Base-by-base conservation (phyloP, 2,797 vertebrate species). In the Lepidocolaptes lacrymiger region DNA sequence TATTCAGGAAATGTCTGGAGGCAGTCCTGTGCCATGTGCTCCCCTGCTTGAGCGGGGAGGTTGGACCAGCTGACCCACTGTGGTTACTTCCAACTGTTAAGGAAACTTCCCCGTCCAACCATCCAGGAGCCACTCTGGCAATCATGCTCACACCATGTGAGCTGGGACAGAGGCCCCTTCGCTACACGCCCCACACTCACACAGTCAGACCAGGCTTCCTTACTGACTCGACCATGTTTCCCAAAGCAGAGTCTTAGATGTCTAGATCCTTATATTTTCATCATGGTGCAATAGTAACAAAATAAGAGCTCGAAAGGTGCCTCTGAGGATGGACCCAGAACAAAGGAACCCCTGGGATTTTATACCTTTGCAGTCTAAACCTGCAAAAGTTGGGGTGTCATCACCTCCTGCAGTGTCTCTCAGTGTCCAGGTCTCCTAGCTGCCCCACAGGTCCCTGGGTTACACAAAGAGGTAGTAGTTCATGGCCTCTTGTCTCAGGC, bases 311-410 rank as follows among this genome's bases (percentile, higher is more conserved):
- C 46, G 26, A 74, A 12, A 9, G 4, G 5, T 67, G 28, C 39
- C 39, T 67, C 24, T 52, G 54, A 27, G 21, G 17, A 67, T 22
- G 21, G 26, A 52, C 17, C 24, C 17, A 67, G 24, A 81, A 66
- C 17, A 27, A 51, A 51, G 26, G 26, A 16, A 51, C 49, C 23
- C 6, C 32, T 66, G 43, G 44, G 32, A 32, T 66, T 66, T 64
- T 58, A 28, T 37, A 73, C 6, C 13, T 12, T 66, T 39, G 20
- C 5, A 20, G 13, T 58, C 9, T 37, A 58, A 51, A 88, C 3
- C 4, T 27, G n/a, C 13, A 3, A 5, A 44, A 12, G 32, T n/a
- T 37, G 52, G 36, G 22, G 32, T 1, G 0, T 51, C 67, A 37
- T 14, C 12, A 23, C 7, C 18, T 85, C 19, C 32, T 59, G 32